phyloP scores from a whole-genome alignment of 2,113 vertebrate species.

The Hypocryptadius cinnamomeus region DNA sequence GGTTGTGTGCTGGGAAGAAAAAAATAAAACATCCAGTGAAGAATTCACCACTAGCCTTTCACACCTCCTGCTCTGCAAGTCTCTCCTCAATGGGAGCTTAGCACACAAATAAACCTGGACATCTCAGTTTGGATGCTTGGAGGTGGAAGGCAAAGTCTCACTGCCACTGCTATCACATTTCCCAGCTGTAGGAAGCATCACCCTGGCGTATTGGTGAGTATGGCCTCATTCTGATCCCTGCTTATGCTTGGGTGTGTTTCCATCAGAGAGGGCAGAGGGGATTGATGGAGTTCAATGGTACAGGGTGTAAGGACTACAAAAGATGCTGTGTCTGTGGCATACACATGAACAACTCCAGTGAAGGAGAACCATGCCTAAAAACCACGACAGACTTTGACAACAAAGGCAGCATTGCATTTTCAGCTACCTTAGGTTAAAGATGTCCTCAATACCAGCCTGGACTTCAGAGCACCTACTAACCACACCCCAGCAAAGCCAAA shows the following conservation, averaged over 20 bases:
- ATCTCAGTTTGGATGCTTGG: not conserved
- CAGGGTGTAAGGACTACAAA: not conserved
- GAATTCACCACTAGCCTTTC: not conserved
- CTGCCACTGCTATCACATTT: not conserved
- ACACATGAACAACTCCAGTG: not conserved
- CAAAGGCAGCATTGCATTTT: not conserved
- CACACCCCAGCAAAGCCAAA: not conserved
- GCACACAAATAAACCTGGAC: not conserved
- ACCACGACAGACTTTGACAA: not conserved
- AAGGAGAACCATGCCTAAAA: not conserved
- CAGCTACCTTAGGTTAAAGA: not conserved
- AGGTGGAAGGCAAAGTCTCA: not conserved
- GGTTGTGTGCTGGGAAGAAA: not conserved
- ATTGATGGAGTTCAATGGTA: too few relatives aligned
- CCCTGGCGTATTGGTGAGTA: not conserved
- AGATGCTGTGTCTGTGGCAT: not conserved
- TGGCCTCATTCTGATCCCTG: not conserved
- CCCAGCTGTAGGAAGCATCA: not conserved
- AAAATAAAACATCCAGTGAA: not conserved
- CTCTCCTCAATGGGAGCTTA: fast-evolving
- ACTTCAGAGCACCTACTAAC: not conserved
- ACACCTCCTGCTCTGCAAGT: fast-evolving
- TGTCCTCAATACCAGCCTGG: not conserved
- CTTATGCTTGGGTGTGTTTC: fast-evolving
- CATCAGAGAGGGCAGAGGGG: fast-evolving